Evolutionary conservation across 2,888 invertebrate species (phyloP).

Genomic region (Linnaemya tessellans): DNA sequence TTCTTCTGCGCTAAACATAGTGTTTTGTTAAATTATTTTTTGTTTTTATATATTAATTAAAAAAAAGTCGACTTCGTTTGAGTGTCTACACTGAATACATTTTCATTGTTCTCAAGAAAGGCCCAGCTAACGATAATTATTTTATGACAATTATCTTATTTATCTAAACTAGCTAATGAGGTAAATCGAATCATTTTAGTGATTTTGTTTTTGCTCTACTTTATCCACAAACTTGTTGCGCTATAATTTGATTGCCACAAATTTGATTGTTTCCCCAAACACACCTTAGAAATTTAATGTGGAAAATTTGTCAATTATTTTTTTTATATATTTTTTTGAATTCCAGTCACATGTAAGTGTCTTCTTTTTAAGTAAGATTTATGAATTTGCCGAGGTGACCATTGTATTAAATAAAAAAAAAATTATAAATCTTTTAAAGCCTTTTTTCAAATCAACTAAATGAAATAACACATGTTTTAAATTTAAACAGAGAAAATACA

Average conservation of each 20-base stretch:
- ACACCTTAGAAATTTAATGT: slow-evolving; percentile 38
- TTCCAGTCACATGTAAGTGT: slow-evolving; percentile 45
- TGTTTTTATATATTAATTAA: neutral
- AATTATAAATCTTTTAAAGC: neutral
- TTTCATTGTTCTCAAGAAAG: neutral
- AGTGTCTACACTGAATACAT: slow-evolving; percentile 36
- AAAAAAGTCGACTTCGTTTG: neutral
- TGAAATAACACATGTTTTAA: no score
- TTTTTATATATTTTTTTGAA: neutral
- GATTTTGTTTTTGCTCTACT: neutral
- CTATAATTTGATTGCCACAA: slow-evolving; percentile 49
- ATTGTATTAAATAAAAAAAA: neutral
- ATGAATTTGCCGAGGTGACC: slow-evolving; percentile 38
- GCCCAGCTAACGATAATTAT: slow-evolving; percentile 39
- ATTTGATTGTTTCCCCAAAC: slow-evolving; percentile 30
- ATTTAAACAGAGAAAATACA: no score
- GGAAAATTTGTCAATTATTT: slow-evolving; percentile 61
- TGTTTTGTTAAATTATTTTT: slow-evolving; percentile 4
- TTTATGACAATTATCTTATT: slow-evolving; percentile 67
- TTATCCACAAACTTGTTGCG: slow-evolving; percentile 18
- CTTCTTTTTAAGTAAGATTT: slow-evolving; percentile 46
- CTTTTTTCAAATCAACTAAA: no score
- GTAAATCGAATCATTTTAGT: slow-evolving; percentile 53
- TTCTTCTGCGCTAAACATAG: neutral
- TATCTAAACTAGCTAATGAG: slow-evolving; percentile 69